Percentiles rank a stretch among this genome's conserved stretches.
Conservation (phyloP, 1,140 invertebrate species). For the Megathymus violae region DNA sequence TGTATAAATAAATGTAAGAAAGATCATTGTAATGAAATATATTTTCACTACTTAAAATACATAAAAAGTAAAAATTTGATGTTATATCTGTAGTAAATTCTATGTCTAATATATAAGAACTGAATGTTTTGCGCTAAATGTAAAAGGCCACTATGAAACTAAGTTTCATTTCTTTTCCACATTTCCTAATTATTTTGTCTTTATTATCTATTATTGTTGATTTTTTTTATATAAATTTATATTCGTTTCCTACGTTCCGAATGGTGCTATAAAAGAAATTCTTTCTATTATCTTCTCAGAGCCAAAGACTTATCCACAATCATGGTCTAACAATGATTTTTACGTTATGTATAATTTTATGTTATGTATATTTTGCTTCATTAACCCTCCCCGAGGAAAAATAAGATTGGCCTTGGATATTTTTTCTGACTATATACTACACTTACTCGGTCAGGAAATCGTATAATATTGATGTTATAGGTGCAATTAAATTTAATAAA, state of each 20-base stretch:
- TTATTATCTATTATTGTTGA: slow-evolving; percentile 52
- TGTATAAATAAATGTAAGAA: slow-evolving; percentile 39
- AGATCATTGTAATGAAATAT: slow-evolving; percentile 40
- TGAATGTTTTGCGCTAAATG: slow-evolving; percentile 17
- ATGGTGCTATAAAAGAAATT: slow-evolving; percentile 74
- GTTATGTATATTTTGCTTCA: slow-evolving; percentile 59
- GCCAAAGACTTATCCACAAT: slow-evolving; percentile 67
- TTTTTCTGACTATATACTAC: slow-evolving; percentile 65
- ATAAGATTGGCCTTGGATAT: slow-evolving; percentile 54
- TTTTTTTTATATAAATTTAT: slow-evolving; percentile 42
- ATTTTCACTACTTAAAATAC: slow-evolving; percentile 53
- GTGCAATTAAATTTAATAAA: slow-evolving; percentile 81
- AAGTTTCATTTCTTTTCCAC: slow-evolving; percentile 47
- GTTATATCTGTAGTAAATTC: slow-evolving; percentile 47
- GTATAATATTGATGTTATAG: slow-evolving; percentile 70
- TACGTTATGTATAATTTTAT: slow-evolving; percentile 58
- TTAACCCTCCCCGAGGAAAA: slow-evolving; percentile 49
- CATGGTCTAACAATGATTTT: slow-evolving; percentile 40
- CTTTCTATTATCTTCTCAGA: slow-evolving; percentile 66
- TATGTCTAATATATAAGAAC: slow-evolving; percentile 42
- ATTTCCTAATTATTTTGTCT: slow-evolving; percentile 44
- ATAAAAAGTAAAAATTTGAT: slow-evolving; percentile 41
- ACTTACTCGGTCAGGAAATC: slow-evolving; percentile 41
- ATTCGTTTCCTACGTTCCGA: slow-evolving; percentile 59
- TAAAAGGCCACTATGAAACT: slow-evolving; percentile 52